These are phyloP conservation scores for Orussus abietinus DNA, from an alignment of 1,140 invertebrate genomes.

Conservation along the genomic window DNA sequence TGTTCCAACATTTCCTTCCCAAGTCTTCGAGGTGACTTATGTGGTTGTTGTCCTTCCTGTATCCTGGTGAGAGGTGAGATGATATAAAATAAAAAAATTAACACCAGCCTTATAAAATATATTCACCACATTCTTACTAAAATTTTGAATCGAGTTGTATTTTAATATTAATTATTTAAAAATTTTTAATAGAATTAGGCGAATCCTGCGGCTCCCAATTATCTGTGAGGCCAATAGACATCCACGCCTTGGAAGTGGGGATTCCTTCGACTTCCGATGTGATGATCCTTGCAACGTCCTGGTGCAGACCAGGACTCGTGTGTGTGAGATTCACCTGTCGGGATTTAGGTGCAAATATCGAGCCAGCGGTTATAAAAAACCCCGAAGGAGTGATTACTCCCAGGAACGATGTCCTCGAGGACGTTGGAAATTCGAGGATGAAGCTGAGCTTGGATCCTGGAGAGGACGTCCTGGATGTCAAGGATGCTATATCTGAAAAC, in stretches of 20 bases:
- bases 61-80: conserved; percentile 3
- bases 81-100: too few species aligned
- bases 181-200: conserved; percentile 5
- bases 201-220: conserved; percentile 11
- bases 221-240: neutral
- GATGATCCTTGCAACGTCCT: conserved; percentile 4
- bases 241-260: neutral
- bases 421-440: conserved; percentile 1
- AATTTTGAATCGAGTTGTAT: neutral
- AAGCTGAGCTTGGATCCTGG: too few species aligned
- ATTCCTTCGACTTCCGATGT: neutral
- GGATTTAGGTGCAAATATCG: neutral
- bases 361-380: neutral
- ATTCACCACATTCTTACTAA: neutral
- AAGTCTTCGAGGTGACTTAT: conserved; percentile 6
- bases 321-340: conserved; percentile 8
- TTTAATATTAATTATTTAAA: neutral
- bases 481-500: too few species aligned
- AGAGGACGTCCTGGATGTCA: too few species aligned
- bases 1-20: conserved; percentile 2
- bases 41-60: conserved; percentile 12
- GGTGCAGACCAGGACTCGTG: conserved; percentile 1
- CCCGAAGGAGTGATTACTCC: neutral
- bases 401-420: neutral
- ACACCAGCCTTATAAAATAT: neutral